A percentile compares a stretch with the other conserved stretches of the same genome.
Evolutionary conservation across 2,797 vertebrate genomes (phyloP).

Genomic region (Urosaurus nigricauda): DNA sequence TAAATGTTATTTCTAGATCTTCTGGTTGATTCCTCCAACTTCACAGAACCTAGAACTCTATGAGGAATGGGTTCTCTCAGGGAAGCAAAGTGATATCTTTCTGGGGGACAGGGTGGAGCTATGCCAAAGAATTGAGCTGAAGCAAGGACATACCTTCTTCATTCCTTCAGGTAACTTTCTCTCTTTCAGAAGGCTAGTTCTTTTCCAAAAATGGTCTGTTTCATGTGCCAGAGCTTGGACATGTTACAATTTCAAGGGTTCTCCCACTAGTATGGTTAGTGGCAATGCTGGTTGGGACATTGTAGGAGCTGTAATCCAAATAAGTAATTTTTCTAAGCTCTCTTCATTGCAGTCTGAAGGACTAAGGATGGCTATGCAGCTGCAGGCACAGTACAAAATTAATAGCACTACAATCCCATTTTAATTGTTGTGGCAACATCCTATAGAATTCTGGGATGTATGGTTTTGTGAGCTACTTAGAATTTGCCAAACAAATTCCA

Average conservation of each 20-base stretch:
- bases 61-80: conserved; percentile 97
- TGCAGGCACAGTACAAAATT: too few species aligned
- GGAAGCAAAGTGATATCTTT: conserved; percentile 97
- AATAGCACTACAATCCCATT: too few species aligned
- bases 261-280: neutral
- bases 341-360: too few species aligned
- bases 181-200: neutral
- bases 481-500: too few species aligned
- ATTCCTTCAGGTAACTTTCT: conserved; percentile 92
- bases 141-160: conserved; percentile 96
- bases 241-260: neutral
- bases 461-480: too few species aligned
- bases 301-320: neutral
- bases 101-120: conserved; percentile 94
- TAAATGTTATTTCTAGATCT: conserved; percentile 84
- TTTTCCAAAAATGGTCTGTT: neutral
- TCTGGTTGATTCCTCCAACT: conserved; percentile 97
- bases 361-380: neutral
- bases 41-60: conserved; percentile 93
- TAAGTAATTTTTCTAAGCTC: too few species aligned
- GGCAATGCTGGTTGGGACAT: neutral
- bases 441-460: too few species aligned
- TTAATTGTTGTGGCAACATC: too few species aligned
- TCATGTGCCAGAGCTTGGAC: neutral
- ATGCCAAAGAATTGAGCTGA: conserved; percentile 95